Evolutionary conservation across 2,888 invertebrate genomes (phyloP), one percentile per base, ranked within the genome.

Genomic region (Conops quadrifasciatus): DNA sequence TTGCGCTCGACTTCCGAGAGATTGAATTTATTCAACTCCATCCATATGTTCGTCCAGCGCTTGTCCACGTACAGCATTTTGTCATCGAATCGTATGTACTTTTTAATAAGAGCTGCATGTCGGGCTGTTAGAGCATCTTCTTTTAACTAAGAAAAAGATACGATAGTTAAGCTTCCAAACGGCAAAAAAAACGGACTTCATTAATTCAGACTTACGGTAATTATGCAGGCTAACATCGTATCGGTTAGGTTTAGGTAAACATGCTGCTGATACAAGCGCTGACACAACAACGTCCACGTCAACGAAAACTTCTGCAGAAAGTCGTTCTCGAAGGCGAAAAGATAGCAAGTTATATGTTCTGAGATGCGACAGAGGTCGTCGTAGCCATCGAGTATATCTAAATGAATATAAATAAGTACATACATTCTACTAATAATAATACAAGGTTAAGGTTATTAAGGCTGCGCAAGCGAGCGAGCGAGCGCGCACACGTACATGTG

Each of bases 241-340:
- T 87, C 88, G 77, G 89, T 88, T 71, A 90, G 85, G 60, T 89
- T 89, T 63, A 87, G 79, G 77, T 87, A 85, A 72, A 86, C 84
- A 78, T 84, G 85, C 72, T 85, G 83, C 73, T 91, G 90, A 85
- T 91, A 92, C 77, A 92, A 87, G 76, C 90, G 89, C 80, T 91
- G 90, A 82, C 91, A 91, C 74, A 91, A 87, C 77, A 90, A 85
- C 78, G 89, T 89, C 92, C 92, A 92, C 1, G 90, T 90, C 58
- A 92, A 87, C 76, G 89, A 89, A 78, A 91, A 91, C 78, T 89
- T 89, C 73, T 88, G 88, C 74, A 92, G 83, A 81, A 91, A 90
- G 76, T 89, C 88, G 65, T 87, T 87, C 83, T 91, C 90, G 78
- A 92, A 85, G 66, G 90, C 89, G 78, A 88, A 88, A 53, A 92